These are phyloP conservation scores for Sebastes matsubarae DNA, from an alignment of 2,797 vertebrate species.

Conservation along the genomic window DNA sequence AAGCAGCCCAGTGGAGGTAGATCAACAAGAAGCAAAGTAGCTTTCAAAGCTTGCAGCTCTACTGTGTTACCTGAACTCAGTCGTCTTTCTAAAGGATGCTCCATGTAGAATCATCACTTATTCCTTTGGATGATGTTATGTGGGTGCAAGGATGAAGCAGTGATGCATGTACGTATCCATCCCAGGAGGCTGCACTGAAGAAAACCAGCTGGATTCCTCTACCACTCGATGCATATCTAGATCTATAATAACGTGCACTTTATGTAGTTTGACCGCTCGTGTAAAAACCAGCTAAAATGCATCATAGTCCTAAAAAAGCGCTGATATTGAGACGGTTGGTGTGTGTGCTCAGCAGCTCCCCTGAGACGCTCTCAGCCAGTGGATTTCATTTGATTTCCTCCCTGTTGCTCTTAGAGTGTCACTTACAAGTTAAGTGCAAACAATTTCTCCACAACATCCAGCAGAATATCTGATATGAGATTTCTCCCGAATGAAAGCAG, in stretches of 20 bases:
- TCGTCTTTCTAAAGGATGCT: slow-evolving; percentile 1
- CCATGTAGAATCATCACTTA: slow-evolving; percentile 18
- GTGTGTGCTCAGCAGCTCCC: slow-evolving; percentile 42
- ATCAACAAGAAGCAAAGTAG: slow-evolving; percentile 4
- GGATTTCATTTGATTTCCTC: slow-evolving; percentile 43
- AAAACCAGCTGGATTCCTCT: slow-evolving; percentile 5
- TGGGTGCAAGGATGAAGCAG: slow-evolving; percentile 19
- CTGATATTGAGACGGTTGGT: slow-evolving; percentile 27
- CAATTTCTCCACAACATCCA: slow-evolving; percentile 49
- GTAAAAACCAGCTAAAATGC: slow-evolving; percentile 20
- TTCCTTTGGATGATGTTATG: slow-evolving; percentile 46
- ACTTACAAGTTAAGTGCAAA: slow-evolving; percentile 59
- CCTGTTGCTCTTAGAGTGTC: slow-evolving; percentile 50
- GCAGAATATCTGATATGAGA: slow-evolving; percentile 48
- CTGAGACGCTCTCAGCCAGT: slow-evolving; percentile 34
- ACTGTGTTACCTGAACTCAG: not conserved
- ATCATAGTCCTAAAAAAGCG: slow-evolving; percentile 7
- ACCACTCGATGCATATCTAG: not conserved
- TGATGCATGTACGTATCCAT: not conserved
- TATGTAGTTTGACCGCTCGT: not conserved
- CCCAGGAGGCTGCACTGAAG: not conserved
- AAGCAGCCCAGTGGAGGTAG: not conserved
- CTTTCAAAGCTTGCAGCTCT: not conserved
- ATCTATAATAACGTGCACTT: not conserved
- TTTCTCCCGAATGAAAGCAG: slow-evolving; percentile 52